Conservation (phyloP, 35 echinoderm and acorn worm species). For the Ophiothrix spiculata region DNA sequence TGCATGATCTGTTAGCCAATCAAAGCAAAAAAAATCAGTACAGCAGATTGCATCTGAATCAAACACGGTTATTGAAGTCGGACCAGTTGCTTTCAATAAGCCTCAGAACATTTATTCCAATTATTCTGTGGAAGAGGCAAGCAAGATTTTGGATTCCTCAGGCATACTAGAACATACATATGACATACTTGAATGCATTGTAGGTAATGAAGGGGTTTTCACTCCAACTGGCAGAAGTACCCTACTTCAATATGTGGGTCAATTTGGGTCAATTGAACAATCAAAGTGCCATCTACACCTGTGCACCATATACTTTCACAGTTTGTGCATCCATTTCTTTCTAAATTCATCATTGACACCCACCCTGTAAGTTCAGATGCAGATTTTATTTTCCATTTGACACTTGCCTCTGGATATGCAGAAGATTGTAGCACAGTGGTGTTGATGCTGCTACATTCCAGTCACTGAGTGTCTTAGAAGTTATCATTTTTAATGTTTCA, state of each 20-base stretch:
- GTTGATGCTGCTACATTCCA: no score
- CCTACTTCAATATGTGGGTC: neutral
- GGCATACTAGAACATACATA: neutral
- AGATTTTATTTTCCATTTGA: neutral
- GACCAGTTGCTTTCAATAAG: neutral
- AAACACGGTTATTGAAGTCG: neutral
- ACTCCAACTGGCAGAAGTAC: neutral
- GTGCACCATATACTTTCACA: neutral
- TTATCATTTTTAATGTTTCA: no score
- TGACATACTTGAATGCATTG: neutral
- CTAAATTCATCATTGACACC: neutral
- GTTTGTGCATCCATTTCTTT: neutral
- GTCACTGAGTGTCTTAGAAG: no score
- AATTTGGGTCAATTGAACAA: neutral
- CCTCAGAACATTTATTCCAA: neutral
- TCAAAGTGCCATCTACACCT: neutral
- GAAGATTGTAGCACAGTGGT: no score
- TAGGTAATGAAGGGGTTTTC: neutral
- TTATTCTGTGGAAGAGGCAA: neutral
- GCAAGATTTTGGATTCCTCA: neutral
- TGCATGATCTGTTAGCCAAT: no score
- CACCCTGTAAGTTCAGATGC: neutral
- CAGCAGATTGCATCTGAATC: neutral
- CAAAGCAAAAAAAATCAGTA: neutral
- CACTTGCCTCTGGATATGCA: neutral